Percentiles rank a stretch among this genome's conserved stretches.
Conservation (phyloP, 2,888 invertebrate genomes). For the Xanthia togata region DNA sequence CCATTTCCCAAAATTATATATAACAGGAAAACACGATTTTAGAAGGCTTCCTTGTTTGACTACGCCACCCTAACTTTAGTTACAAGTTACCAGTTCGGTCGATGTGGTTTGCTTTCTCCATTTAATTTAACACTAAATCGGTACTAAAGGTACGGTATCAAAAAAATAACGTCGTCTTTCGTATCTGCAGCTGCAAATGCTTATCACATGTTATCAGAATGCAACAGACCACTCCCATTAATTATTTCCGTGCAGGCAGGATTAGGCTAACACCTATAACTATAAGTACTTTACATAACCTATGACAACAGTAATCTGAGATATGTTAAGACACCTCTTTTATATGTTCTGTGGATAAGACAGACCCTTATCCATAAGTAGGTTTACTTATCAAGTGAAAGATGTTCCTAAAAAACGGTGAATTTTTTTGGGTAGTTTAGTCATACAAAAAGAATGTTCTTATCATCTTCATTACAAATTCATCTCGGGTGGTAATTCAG, state of each 20-base stretch:
- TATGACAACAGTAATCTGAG: slow-evolving; percentile 18
- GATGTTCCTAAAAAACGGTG: neutral
- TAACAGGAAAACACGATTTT: neutral
- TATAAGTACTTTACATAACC: slow-evolving; percentile 11
- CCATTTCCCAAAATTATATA: neutral
- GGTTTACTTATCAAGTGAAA: neutral
- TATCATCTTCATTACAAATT: too few relatives aligned
- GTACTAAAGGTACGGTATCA: neutral
- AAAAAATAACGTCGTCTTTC: neutral
- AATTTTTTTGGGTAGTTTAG: neutral
- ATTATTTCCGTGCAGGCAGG: neutral
- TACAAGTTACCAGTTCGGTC: neutral
- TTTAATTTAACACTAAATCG: neutral
- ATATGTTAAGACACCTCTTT: neutral
- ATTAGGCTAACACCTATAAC: slow-evolving; percentile 10
- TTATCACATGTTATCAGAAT: slow-evolving; percentile 8
- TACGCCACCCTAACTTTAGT: neutral
- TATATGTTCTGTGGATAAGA: too few relatives aligned
- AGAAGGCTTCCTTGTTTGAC: neutral
- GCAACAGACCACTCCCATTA: neutral
- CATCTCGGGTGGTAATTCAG: neutral
- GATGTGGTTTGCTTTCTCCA: neutral
- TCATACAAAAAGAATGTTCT: too few relatives aligned
- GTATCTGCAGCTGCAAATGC: slow-evolving; percentile 5
- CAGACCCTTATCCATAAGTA: neutral